Evolutionary conservation across 2,113 vertebrate species (phyloP).

Genomic region (Sialia sialis): DNA sequence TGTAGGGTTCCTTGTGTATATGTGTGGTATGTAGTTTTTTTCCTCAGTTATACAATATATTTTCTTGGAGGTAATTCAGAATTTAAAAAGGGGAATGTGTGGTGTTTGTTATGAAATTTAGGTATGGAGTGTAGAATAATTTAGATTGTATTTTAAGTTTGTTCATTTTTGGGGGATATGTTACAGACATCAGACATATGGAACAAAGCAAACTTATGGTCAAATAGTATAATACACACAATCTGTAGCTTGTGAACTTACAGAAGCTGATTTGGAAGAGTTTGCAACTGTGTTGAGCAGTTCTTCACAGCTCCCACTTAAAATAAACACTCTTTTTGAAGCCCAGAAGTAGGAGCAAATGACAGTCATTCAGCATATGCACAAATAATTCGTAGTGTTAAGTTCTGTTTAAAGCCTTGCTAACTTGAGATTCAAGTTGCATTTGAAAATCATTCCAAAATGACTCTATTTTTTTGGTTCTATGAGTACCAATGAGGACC

Average conservation of each 20-base stretch:
- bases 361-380: slow-evolving; percentile 45
- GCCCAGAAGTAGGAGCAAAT: slow-evolving; percentile 24
- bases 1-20: not conserved
- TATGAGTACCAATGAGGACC: not conserved
- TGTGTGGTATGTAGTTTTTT: not conserved
- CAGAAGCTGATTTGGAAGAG: slow-evolving; percentile 2
- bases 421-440: not conserved
- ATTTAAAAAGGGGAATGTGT: not conserved
- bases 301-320: slow-evolving; percentile 49
- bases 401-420: slow-evolving; percentile 29
- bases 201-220: not conserved
- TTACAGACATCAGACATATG: not conserved
- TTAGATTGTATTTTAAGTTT: not conserved
- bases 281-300: slow-evolving; percentile 9
- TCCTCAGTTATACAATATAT: not conserved
- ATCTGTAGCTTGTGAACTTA: slow-evolving; percentile 36
- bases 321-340: slow-evolving; percentile 22
- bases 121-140: not conserved
- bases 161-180: not conserved
- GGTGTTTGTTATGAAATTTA: not conserved
- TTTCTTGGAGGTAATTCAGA: not conserved
- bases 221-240: not conserved
- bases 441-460: not conserved
- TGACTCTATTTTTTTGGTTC: not conserved
- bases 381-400: slow-evolving; percentile 29